A percentile compares a stretch with the other conserved stretches of the same genome.
These are phyloP conservation scores for Dunckerocampus dactyliophorus DNA, from an alignment of 2,113 vertebrate species.

Conservation along the genomic window DNA sequence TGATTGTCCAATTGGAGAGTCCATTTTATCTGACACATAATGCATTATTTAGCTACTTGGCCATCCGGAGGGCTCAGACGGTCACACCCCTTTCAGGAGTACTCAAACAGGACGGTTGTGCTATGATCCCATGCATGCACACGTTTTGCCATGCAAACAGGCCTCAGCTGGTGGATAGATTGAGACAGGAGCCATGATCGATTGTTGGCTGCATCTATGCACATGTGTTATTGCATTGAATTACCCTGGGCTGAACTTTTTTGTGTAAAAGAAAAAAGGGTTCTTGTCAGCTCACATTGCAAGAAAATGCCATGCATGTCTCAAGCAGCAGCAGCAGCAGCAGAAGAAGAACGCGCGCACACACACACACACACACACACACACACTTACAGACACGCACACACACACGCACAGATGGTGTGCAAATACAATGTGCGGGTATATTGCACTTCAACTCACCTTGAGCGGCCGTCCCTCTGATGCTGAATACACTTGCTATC, in stretches of 20 bases:
- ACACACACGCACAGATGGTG: slow-evolving; percentile 8
- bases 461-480: slow-evolving; percentile 92
- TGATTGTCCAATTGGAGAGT: slow-evolving; percentile 43
- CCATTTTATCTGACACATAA: slow-evolving; percentile 59
- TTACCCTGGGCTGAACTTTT: too few relatives aligned
- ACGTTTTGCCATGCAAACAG: neutral
- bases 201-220: neutral
- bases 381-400: neutral
- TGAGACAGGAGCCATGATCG: neutral
- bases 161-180: neutral
- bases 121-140: slow-evolving; percentile 48
- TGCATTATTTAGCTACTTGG: slow-evolving; percentile 68
- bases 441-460: slow-evolving; percentile 91
- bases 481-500: slow-evolving; percentile 98
- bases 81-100: slow-evolving; percentile 68
- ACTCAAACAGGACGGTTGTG: slow-evolving; percentile 55
- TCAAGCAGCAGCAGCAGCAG: slow-evolving; percentile 27
- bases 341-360: slow-evolving; percentile 13
- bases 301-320: slow-evolving; percentile 6
- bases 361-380: neutral
- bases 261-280: neutral
- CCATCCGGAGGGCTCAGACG: slow-evolving; percentile 57
- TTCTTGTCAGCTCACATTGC: too few relatives aligned
- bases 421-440: slow-evolving; percentile 14
- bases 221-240: too few relatives aligned